A percentile compares a stretch with the other conserved stretches of the same genome.
Evolutionary conservation across 2,113 vertebrate species (phyloP).

Genomic region (Cephalopholis sonnerati): DNA sequence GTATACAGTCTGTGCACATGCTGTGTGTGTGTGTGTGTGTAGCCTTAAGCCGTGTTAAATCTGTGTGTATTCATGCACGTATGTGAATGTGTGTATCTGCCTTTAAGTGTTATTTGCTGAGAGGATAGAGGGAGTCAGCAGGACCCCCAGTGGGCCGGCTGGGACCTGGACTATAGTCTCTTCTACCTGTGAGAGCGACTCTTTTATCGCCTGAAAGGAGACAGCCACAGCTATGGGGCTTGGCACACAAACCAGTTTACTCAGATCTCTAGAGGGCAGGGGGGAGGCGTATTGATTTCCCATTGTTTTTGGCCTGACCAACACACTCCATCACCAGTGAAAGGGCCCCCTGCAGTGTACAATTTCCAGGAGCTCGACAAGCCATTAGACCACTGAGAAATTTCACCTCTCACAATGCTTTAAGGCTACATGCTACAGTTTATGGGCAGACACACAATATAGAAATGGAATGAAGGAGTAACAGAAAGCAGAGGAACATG

Average conservation of each 20-base stretch:
- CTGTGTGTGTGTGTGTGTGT: constrained; percentile 7
- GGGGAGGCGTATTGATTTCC: constrained; percentile 79
- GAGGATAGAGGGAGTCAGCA: constrained; percentile 66
- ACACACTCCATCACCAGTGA: constrained; percentile 80
- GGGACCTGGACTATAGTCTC: constrained; percentile 65
- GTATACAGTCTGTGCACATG: constrained; percentile 33
- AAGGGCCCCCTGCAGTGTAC: constrained; percentile 78
- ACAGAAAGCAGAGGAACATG: not conserved
- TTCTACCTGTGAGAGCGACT: constrained; percentile 67
- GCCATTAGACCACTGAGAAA: constrained; percentile 74
- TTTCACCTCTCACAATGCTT: constrained; percentile 53
- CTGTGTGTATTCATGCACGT: constrained; percentile 57
- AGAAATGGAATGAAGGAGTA: constrained; percentile 20
- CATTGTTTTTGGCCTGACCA: constrained; percentile 79
- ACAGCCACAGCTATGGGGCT: constrained; percentile 63
- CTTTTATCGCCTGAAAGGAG: constrained; percentile 72
- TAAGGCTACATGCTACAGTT: constrained; percentile 40
- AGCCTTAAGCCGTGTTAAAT: constrained; percentile 52
- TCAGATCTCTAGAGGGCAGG: constrained; percentile 73
- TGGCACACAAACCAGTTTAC: constrained; percentile 79
- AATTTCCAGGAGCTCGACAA: constrained; percentile 79
- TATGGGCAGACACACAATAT: constrained; percentile 22
- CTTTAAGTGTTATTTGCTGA: constrained; percentile 71
- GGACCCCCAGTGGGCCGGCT: constrained; percentile 60
- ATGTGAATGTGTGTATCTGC: constrained; percentile 58